Base-by-base conservation (phyloP, 2,888 invertebrate species). In the Lysandra bellargus region DNA sequence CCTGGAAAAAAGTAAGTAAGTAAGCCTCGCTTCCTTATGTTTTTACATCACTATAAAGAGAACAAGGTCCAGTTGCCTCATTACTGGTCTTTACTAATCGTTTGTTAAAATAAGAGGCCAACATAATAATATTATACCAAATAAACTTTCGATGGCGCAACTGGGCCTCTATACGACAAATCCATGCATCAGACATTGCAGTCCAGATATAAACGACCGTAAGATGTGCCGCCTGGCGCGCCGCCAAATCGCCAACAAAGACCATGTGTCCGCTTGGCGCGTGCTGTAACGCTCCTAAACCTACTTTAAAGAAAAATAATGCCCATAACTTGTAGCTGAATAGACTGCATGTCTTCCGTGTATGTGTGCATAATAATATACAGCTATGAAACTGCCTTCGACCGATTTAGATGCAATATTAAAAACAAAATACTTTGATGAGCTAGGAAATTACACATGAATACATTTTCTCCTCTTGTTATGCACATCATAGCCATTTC, bases 211-310 rank as follows among this genome's bases (percentile, higher is more conserved):
- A 75, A 23, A 9, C 23, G 49, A 12, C 49, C 23, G 17, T 74
- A 4, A 73, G 49, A 49, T 74, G 23, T 12, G 44, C 75, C 12
- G 75, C 23, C 75, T 75, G 75, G 75, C 75, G 12, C 44, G 17
- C 12, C 49, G 75, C 75, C 75, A 75, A 49, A 4, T 7, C n/a
- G 12, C 49, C 44, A 49, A 75, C 75, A 75, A 75, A 75, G 75
- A 75, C 75, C 75, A 40, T 40, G 23, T 75, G 75, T 37, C 69
- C 69, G 14, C 49, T 49, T 49, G 33, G 12, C 69, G 33, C 14
- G 1, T 69, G 33, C 69, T 17, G 33, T 37, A 37, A 69, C 33
- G 5, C 2, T 30, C 30, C 69, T 69, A 69, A 69, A 69, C 69
- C 69, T 37, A 69, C 69, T 17, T 37, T 64, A 30, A 69, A 14